Percentiles rank a stretch among this genome's conserved stretches.
Evolutionary conservation across 64 coral and sea anemone genomes (phyloP).

Genomic region (Pocillopora damicornis): DNA sequence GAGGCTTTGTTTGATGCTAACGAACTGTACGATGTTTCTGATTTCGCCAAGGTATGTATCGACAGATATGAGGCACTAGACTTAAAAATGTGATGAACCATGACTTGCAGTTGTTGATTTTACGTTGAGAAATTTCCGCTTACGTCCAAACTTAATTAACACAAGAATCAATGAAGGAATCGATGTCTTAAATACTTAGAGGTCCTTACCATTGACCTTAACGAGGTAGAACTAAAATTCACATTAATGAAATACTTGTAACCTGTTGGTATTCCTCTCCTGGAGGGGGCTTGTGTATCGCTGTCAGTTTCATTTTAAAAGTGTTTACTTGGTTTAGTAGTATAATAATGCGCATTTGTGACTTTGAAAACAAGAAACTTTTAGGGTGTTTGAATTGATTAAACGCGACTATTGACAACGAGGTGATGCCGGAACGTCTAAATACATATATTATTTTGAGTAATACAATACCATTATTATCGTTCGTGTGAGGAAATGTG

Average conservation of each 20-base stretch:
- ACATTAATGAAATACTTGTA: not conserved
- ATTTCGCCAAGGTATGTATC: constrained; percentile 85
- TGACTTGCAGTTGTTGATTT: not conserved
- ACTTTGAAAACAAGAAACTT: too few relatives aligned
- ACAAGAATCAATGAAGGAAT: not conserved
- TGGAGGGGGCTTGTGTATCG: not conserved
- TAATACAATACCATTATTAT: not conserved
- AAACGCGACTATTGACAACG: too few relatives aligned
- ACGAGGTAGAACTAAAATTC: not conserved
- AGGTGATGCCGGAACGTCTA: not conserved
- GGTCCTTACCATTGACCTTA: not conserved
- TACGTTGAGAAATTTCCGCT: not conserved
- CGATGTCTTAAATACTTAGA: not conserved
- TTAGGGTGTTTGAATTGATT: too few relatives aligned
- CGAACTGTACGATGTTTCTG: constrained; percentile 93
- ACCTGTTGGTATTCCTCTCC: not conserved
- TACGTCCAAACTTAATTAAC: not conserved
- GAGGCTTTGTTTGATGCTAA: constrained; percentile 87
- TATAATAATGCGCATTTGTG: too few relatives aligned
- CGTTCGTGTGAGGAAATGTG: not conserved
- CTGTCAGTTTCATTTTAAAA: too few relatives aligned
- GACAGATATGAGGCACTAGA: not conserved
- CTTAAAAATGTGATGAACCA: too few relatives aligned
- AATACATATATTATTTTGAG: not conserved
- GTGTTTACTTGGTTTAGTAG: too few relatives aligned